Base-by-base conservation (phyloP, 1,140 invertebrate species). In the Plutomurus gul region DNA sequence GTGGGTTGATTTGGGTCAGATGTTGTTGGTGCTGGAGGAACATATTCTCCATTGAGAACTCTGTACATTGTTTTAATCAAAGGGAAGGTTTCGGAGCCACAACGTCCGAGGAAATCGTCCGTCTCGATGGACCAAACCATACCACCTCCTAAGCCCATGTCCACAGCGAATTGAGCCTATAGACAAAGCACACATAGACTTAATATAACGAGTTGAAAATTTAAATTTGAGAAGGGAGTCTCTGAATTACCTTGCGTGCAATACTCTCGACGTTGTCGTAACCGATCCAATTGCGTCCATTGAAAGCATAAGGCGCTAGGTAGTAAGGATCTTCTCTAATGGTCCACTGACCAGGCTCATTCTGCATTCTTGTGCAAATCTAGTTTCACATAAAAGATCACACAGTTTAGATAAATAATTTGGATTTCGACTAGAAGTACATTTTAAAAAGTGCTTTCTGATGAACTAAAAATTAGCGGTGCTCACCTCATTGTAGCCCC, bases 401-500 rank as follows among this genome's bases (percentile, higher is more conserved):
- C n/a, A n/a, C n/a, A n/a, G n/a, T n/a, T n/a, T n/a, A n/a, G n/a
- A n/a, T n/a, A n/a, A n/a, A n/a, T n/a, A n/a, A n/a, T n/a, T n/a
- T n/a, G n/a, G n/a, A n/a, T n/a, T n/a, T n/a, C n/a, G n/a, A n/a
- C n/a, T 16, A 20, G 1, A 47, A 16, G 6, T 18, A 11, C 2
- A 18, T 47, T 18, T 16, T 11, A 47, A 3, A 18, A 47, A 46
- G 8, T 16, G 6, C 4, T 16, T 46, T 18, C n/a, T 47, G 43
- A 47, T 20, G 20, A 18, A 1, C 20, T n/a, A 46, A 11, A 46
- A 16, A 46, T 46, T 46, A 46, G 43, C 43, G 7, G 43, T n/a
- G 4, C 22, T 77, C 11, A 81, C 75, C 60, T 96, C 94, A 84
- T 95, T 93, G 84, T 93, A 96, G 22, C 93, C 91, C 60, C 94